Evolutionary conservation across 2,888 invertebrate genomes (phyloP), one percentile per base, ranked within the genome.

Genomic region (Tolmerus cingulatus): DNA sequence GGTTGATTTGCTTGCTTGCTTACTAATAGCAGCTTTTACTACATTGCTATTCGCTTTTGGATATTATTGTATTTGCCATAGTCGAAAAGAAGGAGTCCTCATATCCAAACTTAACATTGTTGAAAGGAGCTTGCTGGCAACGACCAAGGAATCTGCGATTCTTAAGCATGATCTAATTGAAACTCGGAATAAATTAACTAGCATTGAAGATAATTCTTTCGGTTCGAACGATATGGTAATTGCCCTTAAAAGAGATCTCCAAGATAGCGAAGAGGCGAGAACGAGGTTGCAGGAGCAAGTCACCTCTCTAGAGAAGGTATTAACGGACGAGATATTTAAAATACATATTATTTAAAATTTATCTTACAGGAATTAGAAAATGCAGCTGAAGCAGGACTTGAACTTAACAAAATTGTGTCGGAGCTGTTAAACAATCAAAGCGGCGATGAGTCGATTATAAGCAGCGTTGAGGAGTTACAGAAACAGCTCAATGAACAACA

Each of bases 301-400:
- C 27, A 92, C 94, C 84, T 94, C 94, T 91, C 90, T 95, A 90
- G 94, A 97, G 93, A 94, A 95, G 94, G 95, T 94, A 88, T 30
- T 40, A 40, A 27, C 12, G 12, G 23, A 66, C 8, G 5, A 66
- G 8, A 8, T 51, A 16, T 51, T 5, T 51, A n/a, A 16, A 46
- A 14, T 43, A 8, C 51, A 37, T 85, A 40, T 77, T 79, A 5
- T 84, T 37, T 40, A 12, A 55, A 77, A 51, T 0, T 82, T 87
- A 55, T 27, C 77, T 86, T 86, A 34, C 90, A 94, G 91, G 95
- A 97, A 90, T 94, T 97, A 74, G 97, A 97, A 92, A 95, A 95
- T 90, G 96, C 97, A 0, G 96, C 97, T 0, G 96, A 97, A 90
- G 96, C 97, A 8, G 96, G 95, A 74, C 93, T 97, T 89, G 97